Base-by-base conservation (phyloP, 2,888 invertebrate genomes). In the Nymphalis c-album region DNA sequence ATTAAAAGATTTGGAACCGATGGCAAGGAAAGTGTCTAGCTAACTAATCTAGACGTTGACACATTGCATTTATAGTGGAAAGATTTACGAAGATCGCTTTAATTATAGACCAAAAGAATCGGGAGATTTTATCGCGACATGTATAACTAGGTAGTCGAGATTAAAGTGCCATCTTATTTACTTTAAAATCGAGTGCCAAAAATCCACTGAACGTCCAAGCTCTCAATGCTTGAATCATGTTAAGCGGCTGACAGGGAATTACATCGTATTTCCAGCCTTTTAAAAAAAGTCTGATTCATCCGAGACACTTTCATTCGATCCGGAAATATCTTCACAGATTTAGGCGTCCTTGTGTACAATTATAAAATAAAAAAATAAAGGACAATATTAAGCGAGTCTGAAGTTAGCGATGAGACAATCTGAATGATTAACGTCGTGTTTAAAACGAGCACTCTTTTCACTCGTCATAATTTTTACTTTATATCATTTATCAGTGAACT, bases 291-390 rank as follows among this genome's bases (percentile, higher is more conserved):
- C 84, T 90, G 91, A 91, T 85, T 92, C 91, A 91, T 79, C 84
- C 75, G 81, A 86, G 86, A 86, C 85, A 85, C 78, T 88, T 89
- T 85, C 84, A 86, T 89, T 82, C 78, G 85, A 85, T 87, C 80
- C 90, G 91, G 89, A 91, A 90, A 90, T 91, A 91, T 85, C 85
- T 80, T 81, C 73, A 81, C 86, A 79, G 82, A 88, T 86, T 88
- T 89, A 88, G 87, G 82, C 85, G 91, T 91, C 91, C 91, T 92
- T 92, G 90, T 82, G 83, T 83, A 80, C 82, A 80, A 81, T 82
- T 84, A 85, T 85, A 83, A 85, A 85, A 81, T 77, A 75, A 77
- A 79, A 31, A 83, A 84, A 77, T 80, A 84, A 86, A 88, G 88
- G 88, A 91, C 85, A 87, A 87, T 85, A 85, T 88, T 85, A 86